Evolutionary conservation across 2,888 invertebrate species (phyloP).

Genomic region (Strigamia crassipes): DNA sequence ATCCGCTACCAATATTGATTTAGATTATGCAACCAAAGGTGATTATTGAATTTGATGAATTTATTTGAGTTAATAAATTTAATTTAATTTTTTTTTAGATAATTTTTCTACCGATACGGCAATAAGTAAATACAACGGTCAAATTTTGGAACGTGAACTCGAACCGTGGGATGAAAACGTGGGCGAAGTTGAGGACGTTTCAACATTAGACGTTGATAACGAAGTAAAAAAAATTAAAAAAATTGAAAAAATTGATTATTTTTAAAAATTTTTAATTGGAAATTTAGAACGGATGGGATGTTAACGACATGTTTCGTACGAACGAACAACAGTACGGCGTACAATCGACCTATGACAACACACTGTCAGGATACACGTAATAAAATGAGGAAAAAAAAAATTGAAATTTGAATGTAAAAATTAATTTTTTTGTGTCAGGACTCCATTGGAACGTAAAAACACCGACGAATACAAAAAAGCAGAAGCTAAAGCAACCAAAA

Average conservation of each 20-base stretch:
- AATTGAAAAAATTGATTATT: too few relatives aligned
- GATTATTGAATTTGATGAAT: background rate
- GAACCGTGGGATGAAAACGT: constrained; percentile 80
- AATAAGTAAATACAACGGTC: constrained; percentile 86
- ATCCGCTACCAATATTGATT: constrained; percentile 80
- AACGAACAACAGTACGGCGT: constrained; percentile 92
- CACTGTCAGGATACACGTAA: constrained; percentile 83
- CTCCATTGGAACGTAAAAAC: constrained; percentile 81
- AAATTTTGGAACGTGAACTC: constrained; percentile 75
- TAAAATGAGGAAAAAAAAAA: background rate
- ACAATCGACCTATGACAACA: constrained; percentile 88
- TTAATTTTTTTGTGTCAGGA: constrained; percentile 56
- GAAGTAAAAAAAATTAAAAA: too few relatives aligned
- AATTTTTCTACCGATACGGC: constrained; percentile 86
- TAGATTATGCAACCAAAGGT: constrained; percentile 85
- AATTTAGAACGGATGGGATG: constrained; percentile 87
- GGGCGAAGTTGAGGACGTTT: constrained; percentile 69
- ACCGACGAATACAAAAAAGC: constrained; percentile 84
- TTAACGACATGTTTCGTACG: constrained; percentile 93
- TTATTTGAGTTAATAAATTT: too few relatives aligned
- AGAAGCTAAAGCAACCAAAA: constrained; percentile 83
- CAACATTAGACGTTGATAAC: constrained; percentile 63
- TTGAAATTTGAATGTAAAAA: constrained; percentile 51
- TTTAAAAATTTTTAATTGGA: background rate
- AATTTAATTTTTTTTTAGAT: constrained; percentile 56